Conservation (phyloP, 2,113 vertebrate species). For the Merops nubicus region DNA sequence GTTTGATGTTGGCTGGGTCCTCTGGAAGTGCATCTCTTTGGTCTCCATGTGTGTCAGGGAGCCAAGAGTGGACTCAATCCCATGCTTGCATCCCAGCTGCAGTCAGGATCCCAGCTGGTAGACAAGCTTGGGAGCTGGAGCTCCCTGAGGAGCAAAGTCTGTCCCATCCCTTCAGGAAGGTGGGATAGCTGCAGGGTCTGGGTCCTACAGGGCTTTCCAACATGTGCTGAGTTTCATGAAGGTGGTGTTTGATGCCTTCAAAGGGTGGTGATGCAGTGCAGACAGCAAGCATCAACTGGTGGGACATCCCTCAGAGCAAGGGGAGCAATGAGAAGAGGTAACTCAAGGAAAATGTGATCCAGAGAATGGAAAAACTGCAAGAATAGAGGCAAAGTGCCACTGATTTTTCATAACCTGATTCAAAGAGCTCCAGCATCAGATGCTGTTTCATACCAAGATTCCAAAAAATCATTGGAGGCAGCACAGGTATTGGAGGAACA, state of each 20-base stretch:
- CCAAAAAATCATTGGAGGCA: slow-evolving; percentile 63
- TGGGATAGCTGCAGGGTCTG: background rate
- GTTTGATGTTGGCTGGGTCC: background rate
- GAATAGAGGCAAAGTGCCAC: background rate
- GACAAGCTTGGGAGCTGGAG: accelerated
- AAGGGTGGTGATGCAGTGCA: too few species aligned
- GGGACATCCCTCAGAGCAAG: background rate
- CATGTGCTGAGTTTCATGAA: background rate
- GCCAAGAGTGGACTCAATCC: background rate
- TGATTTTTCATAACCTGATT: background rate
- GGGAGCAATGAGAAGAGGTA: background rate
- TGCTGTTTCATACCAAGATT: slow-evolving; percentile 70
- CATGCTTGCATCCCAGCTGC: background rate
- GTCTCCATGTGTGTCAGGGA: background rate
- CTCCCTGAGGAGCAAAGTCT: background rate
- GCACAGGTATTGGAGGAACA: slow-evolving; percentile 64
- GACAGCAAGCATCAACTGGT: too few species aligned
- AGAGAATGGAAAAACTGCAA: background rate
- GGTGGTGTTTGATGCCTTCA: background rate
- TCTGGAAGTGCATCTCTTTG: background rate
- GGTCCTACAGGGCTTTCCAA: background rate
- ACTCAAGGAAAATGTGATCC: background rate
- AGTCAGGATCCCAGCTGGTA: background rate
- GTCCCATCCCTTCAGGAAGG: background rate
- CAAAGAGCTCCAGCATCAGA: background rate